Conservation (phyloP, 2,888 invertebrate genomes). For the Leptinotarsa haldemani region DNA sequence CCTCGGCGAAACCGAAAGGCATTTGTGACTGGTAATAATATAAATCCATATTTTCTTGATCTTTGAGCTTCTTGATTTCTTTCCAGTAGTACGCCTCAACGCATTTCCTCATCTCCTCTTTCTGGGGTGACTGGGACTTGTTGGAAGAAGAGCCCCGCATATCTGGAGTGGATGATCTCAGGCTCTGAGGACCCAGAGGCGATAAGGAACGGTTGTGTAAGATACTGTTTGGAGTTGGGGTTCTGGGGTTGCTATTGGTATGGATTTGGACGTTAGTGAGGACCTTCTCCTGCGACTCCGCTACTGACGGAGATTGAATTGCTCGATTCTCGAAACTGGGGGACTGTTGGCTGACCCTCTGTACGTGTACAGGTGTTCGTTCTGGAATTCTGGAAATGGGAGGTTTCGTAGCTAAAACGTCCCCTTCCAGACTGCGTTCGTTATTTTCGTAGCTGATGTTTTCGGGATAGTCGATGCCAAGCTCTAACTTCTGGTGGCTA, state of each 20-base stretch:
- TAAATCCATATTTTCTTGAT: constrained; percentile 72
- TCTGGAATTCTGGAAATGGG: constrained; percentile 43
- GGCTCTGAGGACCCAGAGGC: constrained; percentile 33
- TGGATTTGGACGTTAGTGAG: constrained; percentile 57
- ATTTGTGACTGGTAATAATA: constrained; percentile 57
- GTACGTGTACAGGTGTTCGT: constrained; percentile 12
- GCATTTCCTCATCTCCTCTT: constrained; percentile 70
- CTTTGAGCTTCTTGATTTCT: constrained; percentile 73
- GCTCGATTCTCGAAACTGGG: constrained; percentile 38
- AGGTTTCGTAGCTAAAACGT: constrained; percentile 45
- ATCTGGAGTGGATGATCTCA: constrained; percentile 49
- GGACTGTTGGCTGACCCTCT: constrained; percentile 20
- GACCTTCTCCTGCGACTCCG: constrained; percentile 46
- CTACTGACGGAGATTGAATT: constrained; percentile 43
- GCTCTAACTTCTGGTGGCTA: constrained; percentile 57
- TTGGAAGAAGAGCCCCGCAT: constrained; percentile 42
- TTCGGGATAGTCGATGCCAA: constrained; percentile 58
- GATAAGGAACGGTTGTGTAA: constrained; percentile 46
- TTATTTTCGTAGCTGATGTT: constrained; percentile 37
- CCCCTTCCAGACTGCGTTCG: constrained; percentile 24
- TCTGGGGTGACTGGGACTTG: constrained; percentile 62
- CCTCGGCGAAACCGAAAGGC: constrained; percentile 58
- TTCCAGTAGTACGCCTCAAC: constrained; percentile 79
- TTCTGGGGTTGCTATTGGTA: constrained; percentile 46
- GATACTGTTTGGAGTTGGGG: constrained; percentile 44